Evolutionary conservation across 2,797 vertebrate species (phyloP).

Genomic region (Crocidura indochinensis): DNA sequence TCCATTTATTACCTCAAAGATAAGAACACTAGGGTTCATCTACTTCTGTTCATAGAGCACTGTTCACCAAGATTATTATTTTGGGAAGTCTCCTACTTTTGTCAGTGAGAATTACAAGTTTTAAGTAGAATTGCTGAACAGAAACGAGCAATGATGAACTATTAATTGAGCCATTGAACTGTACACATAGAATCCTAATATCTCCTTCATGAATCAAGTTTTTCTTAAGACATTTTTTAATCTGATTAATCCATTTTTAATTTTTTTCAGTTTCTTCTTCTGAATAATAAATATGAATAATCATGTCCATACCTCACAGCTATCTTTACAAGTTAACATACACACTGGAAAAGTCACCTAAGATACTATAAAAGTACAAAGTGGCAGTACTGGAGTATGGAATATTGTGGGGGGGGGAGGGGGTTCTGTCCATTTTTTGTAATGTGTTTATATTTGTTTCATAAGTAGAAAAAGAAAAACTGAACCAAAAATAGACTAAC

Average conservation of each 20-base stretch:
- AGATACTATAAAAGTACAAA: background rate
- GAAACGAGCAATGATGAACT: background rate
- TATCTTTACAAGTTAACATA: constrained; percentile 40
- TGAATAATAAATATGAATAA: background rate
- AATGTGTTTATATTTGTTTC: constrained; percentile 39
- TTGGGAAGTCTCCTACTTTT: background rate
- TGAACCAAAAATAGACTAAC: constrained; percentile 28
- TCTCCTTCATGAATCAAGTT: background rate
- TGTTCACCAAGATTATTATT: background rate
- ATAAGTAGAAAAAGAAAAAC: background rate
- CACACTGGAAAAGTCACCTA: background rate
- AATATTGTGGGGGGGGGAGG: background rate
- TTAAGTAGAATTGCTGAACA: background rate
- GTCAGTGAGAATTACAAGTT: background rate
- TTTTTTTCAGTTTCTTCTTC: constrained; percentile 47
- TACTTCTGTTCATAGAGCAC: background rate
- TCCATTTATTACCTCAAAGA: constrained; percentile 7
- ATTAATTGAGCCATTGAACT: background rate
- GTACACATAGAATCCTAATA: background rate
- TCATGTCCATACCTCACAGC: background rate
- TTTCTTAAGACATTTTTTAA: constrained; percentile 9
- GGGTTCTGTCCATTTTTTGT: constrained; percentile 8
- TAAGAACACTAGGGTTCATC: background rate
- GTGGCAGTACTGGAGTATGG: background rate
- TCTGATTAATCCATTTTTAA: constrained; percentile 42